phyloP scores from a whole-genome alignment of 2,113 vertebrate genomes.

The Mormoops blainvillei region DNA sequence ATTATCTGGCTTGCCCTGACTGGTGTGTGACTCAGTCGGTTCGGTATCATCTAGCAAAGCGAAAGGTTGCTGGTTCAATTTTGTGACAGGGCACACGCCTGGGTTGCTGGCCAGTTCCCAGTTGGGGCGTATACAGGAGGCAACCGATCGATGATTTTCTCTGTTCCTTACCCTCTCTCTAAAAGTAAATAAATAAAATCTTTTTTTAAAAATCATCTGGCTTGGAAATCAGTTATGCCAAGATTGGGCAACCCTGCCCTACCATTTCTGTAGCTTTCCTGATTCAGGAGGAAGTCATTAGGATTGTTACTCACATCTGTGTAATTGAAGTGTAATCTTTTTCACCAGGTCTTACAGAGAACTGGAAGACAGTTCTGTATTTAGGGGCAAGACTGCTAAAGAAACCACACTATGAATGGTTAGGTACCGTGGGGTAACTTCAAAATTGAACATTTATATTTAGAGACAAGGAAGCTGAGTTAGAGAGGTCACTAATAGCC shows the following conservation, averaged over 20 bases:
- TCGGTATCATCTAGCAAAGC: too few species aligned
- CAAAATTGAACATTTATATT: background rate
- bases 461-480: background rate
- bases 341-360: background rate
- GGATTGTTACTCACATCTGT: background rate
- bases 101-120: too few species aligned
- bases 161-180: too few species aligned
- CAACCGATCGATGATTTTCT: too few species aligned
- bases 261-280: background rate
- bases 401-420: background rate
- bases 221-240: background rate
- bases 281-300: background rate
- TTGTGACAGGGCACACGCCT: too few species aligned
- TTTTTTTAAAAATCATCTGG: background rate
- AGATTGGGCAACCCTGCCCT: background rate
- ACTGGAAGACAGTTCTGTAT: background rate
- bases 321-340: background rate
- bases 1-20: background rate
- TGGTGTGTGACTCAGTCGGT: too few species aligned
- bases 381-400: background rate
- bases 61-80: too few species aligned
- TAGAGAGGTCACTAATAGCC: background rate
- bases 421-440: background rate
- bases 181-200: too few species aligned
- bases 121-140: too few species aligned